A percentile compares a stretch with the other conserved stretches of the same genome.
Evolutionary conservation across 2,888 invertebrate genomes (phyloP).

Genomic region (Parapristionchus giblindavisi): DNA sequence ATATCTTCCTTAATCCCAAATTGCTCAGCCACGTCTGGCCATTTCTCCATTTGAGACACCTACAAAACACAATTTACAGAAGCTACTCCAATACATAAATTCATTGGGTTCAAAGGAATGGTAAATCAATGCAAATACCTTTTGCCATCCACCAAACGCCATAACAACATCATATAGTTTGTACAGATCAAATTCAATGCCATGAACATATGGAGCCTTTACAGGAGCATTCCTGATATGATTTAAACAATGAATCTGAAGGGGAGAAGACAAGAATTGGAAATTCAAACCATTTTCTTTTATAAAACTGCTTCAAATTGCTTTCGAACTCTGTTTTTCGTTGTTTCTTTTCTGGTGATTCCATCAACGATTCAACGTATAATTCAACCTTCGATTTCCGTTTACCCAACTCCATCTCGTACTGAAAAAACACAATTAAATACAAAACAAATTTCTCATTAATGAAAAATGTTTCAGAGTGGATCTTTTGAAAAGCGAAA

Average conservation of each 20-base stretch:
- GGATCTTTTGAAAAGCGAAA: too few species aligned
- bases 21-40: conserved; percentile 62
- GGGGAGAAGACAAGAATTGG: background rate
- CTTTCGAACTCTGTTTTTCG: conserved; percentile 70
- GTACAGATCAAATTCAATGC: conserved; percentile 89
- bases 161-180: conserved; percentile 90
- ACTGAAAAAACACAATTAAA: background rate
- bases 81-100: background rate
- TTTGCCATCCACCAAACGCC: conserved; percentile 90
- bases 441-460: background rate
- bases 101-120: background rate
- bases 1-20: conserved; percentile 80
- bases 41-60: conserved; percentile 59
- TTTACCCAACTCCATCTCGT: conserved; percentile 56
- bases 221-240: conserved; percentile 55
- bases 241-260: background rate
- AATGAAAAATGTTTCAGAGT: background rate
- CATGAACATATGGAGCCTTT: conserved; percentile 83
- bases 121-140: conserved; percentile 77
- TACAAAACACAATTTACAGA: conserved; percentile 34
- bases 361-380: conserved; percentile 58
- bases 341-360: conserved; percentile 73
- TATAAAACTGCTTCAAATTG: conserved; percentile 63
- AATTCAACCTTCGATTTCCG: conserved; percentile 55
- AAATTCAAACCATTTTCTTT: conserved; percentile 70